Base-by-base conservation (phyloP, 2,797 vertebrate genomes). In the Myiotriccus ornatus region DNA sequence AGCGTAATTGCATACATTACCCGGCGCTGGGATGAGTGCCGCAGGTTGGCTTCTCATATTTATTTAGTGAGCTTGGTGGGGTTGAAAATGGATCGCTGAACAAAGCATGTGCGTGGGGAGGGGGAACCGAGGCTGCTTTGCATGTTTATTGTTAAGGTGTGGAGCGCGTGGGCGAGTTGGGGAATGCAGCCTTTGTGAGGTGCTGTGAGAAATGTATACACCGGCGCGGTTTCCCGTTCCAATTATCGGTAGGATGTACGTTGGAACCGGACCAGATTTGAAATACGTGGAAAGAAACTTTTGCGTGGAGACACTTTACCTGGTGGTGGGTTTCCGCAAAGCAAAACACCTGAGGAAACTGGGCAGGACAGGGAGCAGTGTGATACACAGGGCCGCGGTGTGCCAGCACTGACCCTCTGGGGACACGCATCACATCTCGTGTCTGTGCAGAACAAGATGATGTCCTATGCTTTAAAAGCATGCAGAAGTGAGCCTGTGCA, bases 371-470 rank as follows among this genome's bases (percentile, higher is more conserved):
- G 18, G 16, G 32, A 71, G 41, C 22, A 35, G 28, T 44, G 0
- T 14, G 9, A 52, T 47, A 3, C 21, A 14, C 11, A 41, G 24
- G 20, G 20, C 57, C n/a, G 23, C 19, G 7, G 7, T 17, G 17
- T 79, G n/a, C 34, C 41, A 17, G 14, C 10, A 0, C 7, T 44
- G 44, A 44, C 28, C 22, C 22, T 69, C 37, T 82, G 68, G 44
- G 55, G 57, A 39, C 7, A 0, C 0, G 0, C 12, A 4, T 46
- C 5, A 0, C 7, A 4, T 53, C 60, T 46, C 37, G 12, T n/a
- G 56, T 49, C 49, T 44, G 10, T 53, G 32, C 57, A 62, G 56
- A 77, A 14, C 24, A 4, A 0, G 0, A 11, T 2, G 0, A 15
- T 35, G 67, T 82, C 53, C 52, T 47, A 2, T 18, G 23, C 50